A percentile compares a stretch with the other conserved stretches of the same genome.
phyloP scores from a whole-genome alignment of 2,888 invertebrate species.

The Acrobasis suavella region DNA sequence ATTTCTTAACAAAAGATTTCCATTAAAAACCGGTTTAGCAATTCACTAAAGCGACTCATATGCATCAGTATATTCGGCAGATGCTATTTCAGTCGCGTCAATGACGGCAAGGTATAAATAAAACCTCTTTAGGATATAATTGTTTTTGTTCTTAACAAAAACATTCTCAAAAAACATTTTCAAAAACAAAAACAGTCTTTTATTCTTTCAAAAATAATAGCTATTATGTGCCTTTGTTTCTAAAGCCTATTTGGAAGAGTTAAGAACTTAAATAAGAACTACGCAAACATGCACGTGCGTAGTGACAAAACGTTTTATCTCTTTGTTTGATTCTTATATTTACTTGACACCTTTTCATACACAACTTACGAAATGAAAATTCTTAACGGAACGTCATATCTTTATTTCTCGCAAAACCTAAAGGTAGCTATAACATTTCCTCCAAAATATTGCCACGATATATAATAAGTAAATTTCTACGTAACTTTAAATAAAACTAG shows the following conservation, averaged over 20 bases:
- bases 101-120: constrained; percentile 38
- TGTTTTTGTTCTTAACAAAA: constrained; percentile 40
- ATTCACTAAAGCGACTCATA: constrained; percentile 41
- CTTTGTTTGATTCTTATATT: constrained; percentile 56
- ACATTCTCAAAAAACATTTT: too few species aligned
- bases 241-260: constrained; percentile 34
- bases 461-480: not conserved
- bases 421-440: not conserved
- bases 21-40: constrained; percentile 49
- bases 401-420: too few species aligned
- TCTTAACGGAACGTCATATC: not conserved
- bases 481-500: not conserved
- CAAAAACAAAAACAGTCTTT: too few species aligned
- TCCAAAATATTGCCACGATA: not conserved
- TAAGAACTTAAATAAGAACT: constrained; percentile 39
- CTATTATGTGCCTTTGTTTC: constrained; percentile 37
- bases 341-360: constrained; percentile 48
- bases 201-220: constrained; percentile 32
- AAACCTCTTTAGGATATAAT: constrained; percentile 36
- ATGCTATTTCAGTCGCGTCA: constrained; percentile 50
- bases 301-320: constrained; percentile 55
- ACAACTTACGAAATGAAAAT: not conserved
- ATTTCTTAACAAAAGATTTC: constrained; percentile 46
- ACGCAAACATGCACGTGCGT: constrained; percentile 65
- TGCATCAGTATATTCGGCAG: constrained; percentile 42